Conservation (phyloP, 2,797 vertebrate species). For the Dermochelys coriacea region DNA sequence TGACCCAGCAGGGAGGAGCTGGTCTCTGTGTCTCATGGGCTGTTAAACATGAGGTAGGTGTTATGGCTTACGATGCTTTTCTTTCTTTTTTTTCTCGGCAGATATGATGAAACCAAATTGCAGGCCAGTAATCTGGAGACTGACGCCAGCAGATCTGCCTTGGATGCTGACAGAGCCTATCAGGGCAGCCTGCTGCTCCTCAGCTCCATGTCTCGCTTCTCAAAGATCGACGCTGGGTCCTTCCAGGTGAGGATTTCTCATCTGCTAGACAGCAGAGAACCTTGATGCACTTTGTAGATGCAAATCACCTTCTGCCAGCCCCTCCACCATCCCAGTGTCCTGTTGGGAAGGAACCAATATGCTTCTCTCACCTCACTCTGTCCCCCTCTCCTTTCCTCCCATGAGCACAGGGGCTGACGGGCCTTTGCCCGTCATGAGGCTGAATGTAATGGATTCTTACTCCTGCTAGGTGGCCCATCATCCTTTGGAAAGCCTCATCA, state of each 20-base stretch:
- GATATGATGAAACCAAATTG: constrained; percentile 70
- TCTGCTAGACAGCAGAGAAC: neutral
- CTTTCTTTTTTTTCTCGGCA: neutral
- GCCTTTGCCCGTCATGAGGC: neutral
- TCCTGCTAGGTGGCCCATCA: neutral
- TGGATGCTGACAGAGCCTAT: constrained; percentile 70
- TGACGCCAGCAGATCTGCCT: constrained; percentile 62
- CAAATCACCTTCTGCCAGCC: rapidly evolving
- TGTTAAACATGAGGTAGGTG: neutral
- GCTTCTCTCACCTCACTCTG: neutral
- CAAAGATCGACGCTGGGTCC: neutral
- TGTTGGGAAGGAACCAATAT: neutral
- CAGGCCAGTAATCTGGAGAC: constrained; percentile 68
- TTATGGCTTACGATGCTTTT: neutral
- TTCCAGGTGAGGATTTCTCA: constrained; percentile 76
- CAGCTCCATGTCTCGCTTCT: constrained; percentile 61
- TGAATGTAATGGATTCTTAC: neutral
- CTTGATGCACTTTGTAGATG: neutral
- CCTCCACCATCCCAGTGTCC: neutral
- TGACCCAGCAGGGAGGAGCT: neutral
- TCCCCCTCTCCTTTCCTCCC: neutral
- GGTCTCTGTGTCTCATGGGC: neutral
- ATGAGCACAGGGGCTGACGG: neutral
- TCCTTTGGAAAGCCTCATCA: neutral
- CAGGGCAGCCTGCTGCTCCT: constrained; percentile 73